Base-by-base conservation (phyloP, 2,113 vertebrate species). In the Turnix velox region DNA sequence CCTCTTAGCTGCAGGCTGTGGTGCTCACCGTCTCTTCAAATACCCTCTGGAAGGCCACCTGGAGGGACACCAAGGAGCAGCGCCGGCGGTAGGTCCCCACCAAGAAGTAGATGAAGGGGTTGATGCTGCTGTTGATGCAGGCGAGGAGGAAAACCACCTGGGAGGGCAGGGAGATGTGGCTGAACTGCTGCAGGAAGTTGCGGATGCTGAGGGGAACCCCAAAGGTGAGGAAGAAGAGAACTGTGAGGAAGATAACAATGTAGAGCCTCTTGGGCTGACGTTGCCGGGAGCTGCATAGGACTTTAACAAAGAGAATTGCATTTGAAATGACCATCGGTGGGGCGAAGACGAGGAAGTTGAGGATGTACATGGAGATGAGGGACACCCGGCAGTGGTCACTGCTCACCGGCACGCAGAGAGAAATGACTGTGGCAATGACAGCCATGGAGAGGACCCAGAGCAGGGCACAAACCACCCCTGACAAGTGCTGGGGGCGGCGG, bases 361-460 rank as follows among this genome's bases (percentile, higher is more conserved):
- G 79, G 66, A 30, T 5, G 6, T 82, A 82, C 79, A 82, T 82
- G 66, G 52, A 75, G 52, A 85, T 67, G 37, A 81, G 86, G 31
- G 68, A 51, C 12, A 25, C 1, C 12, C 1, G n/a, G 39, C 85
- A 88, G 10, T 45, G 59, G n/a, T 74, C 59, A 0, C n/a, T 23
- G n/a, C 13, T 61, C 14, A 0, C 27, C 4, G 3, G n/a, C 2
- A 76, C 84, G 85, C 97, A 98, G 71, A 97, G 88, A 48, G 49
- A 95, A 0, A 95, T 87, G 28, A 97, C 90, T 2, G 54, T n/a
- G 55, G 78, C 46, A 13, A 96, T 95, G 51, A 96, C 37, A 66
- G 92, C 1, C 10, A 96, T 13, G 2, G 96, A 91, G 71, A 97
- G 35, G 6, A 71, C 28, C 97, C 97, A 97, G 72, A 98, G 96